These are phyloP conservation scores for Eremobia ochroleuca DNA, from an alignment of 2,888 invertebrate species.

Conservation along the genomic window DNA sequence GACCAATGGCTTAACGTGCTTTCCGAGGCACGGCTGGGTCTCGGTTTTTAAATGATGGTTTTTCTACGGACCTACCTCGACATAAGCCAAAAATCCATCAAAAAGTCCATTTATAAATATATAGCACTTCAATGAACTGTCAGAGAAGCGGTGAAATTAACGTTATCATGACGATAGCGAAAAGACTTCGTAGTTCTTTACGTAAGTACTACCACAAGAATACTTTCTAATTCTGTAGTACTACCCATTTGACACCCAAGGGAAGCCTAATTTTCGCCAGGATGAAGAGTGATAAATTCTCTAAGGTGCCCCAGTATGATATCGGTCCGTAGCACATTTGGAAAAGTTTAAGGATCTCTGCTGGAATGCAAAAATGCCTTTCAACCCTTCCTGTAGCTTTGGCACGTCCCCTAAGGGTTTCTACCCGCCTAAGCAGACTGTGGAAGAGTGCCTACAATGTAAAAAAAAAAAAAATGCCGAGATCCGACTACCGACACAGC, in stretches of 20 bases:
- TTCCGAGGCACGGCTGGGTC: not conserved
- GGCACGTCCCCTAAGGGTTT: not conserved
- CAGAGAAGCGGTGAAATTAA: not conserved
- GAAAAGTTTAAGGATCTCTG: not conserved
- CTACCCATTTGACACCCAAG: not conserved
- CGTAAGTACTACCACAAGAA: no score
- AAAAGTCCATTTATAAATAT: not conserved
- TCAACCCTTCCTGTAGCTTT: not conserved
- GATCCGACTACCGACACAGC: conserved; percentile 18
- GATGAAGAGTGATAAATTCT: not conserved
- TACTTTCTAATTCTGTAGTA: not conserved
- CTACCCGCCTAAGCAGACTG: not conserved
- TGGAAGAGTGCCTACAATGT: not conserved
- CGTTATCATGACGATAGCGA: not conserved
- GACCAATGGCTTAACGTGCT: not conserved
- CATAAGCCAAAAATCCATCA: no score
- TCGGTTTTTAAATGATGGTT: not conserved
- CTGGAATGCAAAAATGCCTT: not conserved
- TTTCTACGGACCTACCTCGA: no score
- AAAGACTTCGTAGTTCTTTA: not conserved
- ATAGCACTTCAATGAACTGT: not conserved
- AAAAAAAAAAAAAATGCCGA: not conserved
- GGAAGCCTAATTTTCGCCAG: not conserved
- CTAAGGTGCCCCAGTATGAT: not conserved
- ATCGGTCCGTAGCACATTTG: not conserved